Evolutionary conservation across 2,888 invertebrate genomes (phyloP).

Genomic region (Argyresthia albistria): DNA sequence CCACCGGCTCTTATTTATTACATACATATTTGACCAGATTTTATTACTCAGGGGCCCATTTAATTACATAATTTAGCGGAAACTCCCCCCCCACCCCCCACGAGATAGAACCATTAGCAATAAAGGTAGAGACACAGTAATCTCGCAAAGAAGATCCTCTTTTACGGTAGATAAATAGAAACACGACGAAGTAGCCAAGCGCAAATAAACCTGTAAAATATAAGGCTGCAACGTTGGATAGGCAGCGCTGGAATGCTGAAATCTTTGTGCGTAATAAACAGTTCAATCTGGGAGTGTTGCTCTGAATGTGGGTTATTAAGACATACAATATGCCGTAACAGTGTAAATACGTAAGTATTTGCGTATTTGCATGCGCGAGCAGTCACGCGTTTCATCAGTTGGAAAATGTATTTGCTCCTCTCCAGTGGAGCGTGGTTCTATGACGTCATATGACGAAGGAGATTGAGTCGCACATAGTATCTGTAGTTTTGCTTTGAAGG

Average conservation of each 20-base stretch:
- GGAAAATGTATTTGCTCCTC: background rate
- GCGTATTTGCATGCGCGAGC: constrained; percentile 9
- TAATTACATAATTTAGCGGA: too few relatives aligned
- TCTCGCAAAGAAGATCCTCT: constrained; percentile 15
- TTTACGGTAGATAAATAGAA: background rate
- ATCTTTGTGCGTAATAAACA: constrained; percentile 10
- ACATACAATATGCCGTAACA: background rate
- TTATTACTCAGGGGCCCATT: too few relatives aligned
- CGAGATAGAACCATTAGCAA: too few relatives aligned
- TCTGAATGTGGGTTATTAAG: constrained; percentile 4
- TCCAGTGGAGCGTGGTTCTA: constrained; percentile 11
- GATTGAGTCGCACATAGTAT: constrained; percentile 5
- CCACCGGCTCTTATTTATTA: too few relatives aligned
- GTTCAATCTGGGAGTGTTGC: constrained; percentile 11
- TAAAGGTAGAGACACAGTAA: background rate
- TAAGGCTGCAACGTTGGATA: background rate
- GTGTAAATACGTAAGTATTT: constrained; percentile 8
- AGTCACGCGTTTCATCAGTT: constrained; percentile 4
- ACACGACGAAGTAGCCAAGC: constrained; percentile 15
- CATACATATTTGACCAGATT: too few relatives aligned
- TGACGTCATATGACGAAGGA: constrained; percentile 13
- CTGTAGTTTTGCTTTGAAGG: constrained; percentile 3
- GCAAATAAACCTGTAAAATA: constrained; percentile 9
- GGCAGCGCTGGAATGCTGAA: background rate
- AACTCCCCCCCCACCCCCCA: too few relatives aligned